Evolutionary conservation across 2,113 vertebrate genomes (phyloP), one percentile per base, ranked within the genome.

Genomic region (Pyrgilauda ruficollis): DNA sequence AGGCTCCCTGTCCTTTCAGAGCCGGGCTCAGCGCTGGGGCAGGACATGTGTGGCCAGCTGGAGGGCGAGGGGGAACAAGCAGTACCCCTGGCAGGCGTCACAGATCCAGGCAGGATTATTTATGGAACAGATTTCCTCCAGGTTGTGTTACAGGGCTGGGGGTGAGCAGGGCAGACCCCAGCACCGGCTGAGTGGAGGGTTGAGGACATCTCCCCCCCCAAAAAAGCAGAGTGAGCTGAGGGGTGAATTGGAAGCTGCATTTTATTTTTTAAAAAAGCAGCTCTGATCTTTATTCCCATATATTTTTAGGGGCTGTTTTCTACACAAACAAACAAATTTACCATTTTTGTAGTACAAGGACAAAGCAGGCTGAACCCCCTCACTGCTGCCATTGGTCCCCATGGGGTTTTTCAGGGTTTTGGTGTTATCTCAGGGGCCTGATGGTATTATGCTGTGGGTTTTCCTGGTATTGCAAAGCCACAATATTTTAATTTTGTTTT

Each of bases 121-220:
- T 95, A 52, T 74, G 94, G 94, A 95, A 85, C 90, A 83, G 58
- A 66, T 96, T 92, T 93, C 85, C 88, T 76, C 90, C 66, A 75
- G 84, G 84, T 79, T 93, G 75, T 79, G 89, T 95, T 93, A 68
- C 75, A 85, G 58, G 24, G 46, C 5, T 67, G 72, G 22, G 43
- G 43, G 35, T 55, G 74, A 20, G 7, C 1, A 0, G 55, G 37
- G 27, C 49, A 72, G 73, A 84, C 46, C 44, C 75, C 30, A 11
- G 58, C 58, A 18, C 12, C 0, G 9, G 62, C 8, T 0, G 8
- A 47, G 8, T 7, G 35, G 21, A 53, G 17, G 14, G 6, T 39
- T 66, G 7, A 3, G 47, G 52, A 22, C 47, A 87, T 49, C 39
- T 67, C 43, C 44, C 27, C 47, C 31, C 15, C 56, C 33, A 6